Evolutionary conservation across 2,888 invertebrate genomes (phyloP), one percentile per base, ranked within the genome.

Genomic region (Apotomis betuletana): DNA sequence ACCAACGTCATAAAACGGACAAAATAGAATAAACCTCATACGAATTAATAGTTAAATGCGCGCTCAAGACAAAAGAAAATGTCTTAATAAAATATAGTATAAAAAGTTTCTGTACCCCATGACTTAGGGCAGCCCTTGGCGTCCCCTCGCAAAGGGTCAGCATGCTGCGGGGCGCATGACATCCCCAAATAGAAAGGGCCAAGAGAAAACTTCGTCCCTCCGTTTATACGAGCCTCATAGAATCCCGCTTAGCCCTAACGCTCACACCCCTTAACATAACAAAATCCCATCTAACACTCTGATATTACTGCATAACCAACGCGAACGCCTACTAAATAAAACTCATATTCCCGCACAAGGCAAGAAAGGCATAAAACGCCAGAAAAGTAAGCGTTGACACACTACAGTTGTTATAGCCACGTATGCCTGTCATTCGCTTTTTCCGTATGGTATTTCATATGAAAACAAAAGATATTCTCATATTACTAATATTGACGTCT

Each of bases 161-260:
- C 49, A 9, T 9, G 49, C 88, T 83, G 84, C 85, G 78, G 88
- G 90, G 88, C 82, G 85, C 87, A 87, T 87, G 90, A 90, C 90
- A 89, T 88, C 91, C 91, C 91, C 85, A 90, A 89, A 89, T 85
- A 87, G 86, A 87, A 90, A 90, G 89, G 90, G 89, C 87, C 83
- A 87, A n/a, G 65, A 67, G 60, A 67, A 55, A 67, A 70, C 65
- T 70, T 62, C 72, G 67, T 52, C 67, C 57, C 49, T 67, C 71
- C 67, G 36, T 57, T 85, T 85, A 85, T 85, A 85, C 81, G 83
- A 85, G 86, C 85, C 85, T 85, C 86, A 87, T 90, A 88, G 85
- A 89, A 89, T 86, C 85, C 83, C 86, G 88, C 87, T 87, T 84
- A 83, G 85, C 82, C 81, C 78, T 79, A 77, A 41, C 44, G 46